phyloP scores from a whole-genome alignment of 2,797 vertebrate genomes.

The Lepidocolaptes lacrymiger region DNA sequence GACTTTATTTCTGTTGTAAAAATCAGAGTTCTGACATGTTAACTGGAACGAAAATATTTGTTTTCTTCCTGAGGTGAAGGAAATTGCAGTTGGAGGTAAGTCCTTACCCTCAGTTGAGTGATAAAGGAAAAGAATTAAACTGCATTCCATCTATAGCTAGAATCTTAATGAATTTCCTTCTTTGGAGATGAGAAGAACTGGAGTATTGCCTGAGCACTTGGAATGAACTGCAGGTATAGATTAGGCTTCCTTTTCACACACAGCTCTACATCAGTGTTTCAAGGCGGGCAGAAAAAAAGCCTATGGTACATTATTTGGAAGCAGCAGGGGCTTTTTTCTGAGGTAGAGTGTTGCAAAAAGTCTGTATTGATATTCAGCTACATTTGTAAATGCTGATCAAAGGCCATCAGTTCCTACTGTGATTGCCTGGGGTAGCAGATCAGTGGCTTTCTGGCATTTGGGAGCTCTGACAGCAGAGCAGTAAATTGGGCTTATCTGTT shows the following conservation, averaged over 20 bases:
- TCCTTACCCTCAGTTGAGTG: neutral
- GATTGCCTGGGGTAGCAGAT: neutral
- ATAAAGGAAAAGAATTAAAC: neutral
- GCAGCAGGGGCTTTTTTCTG: neutral
- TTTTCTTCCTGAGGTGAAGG: neutral
- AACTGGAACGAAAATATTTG: neutral
- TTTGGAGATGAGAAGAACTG: neutral
- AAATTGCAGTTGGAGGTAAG: neutral
- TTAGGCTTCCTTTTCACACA: neutral
- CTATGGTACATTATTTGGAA: neutral
- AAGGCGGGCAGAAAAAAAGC: neutral
- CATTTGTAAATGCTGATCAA: neutral
- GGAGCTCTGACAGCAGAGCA: neutral
- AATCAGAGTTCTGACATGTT: neutral
- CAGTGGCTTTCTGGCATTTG: neutral
- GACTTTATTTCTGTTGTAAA: constrained; percentile 21
- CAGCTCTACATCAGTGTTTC: neutral
- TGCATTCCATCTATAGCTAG: neutral
- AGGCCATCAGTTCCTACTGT: neutral
- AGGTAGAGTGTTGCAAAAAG: neutral
- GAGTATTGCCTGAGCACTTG: neutral
- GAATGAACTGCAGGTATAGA: neutral
- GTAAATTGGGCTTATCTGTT: neutral
- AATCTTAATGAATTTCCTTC: neutral
- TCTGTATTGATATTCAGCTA: neutral